phyloP scores from a whole-genome alignment of 2,113 vertebrate genomes.

The Hippocampus zosterae region DNA sequence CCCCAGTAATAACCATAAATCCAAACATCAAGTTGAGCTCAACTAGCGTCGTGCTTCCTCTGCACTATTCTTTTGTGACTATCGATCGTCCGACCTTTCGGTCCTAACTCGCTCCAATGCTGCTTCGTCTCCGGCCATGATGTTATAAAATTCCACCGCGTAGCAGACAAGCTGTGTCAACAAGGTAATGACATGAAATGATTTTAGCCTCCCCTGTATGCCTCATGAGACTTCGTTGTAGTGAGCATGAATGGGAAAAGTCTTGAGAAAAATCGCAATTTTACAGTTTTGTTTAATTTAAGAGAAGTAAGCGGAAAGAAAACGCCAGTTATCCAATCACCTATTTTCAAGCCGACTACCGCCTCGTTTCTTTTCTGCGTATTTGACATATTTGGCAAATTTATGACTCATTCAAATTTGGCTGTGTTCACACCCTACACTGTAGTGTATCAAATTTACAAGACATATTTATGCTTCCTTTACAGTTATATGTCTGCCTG shows the following conservation, averaged over 20 bases:
- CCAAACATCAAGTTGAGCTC: neutral
- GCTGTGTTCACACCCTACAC: neutral
- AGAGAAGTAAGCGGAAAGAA: too few relatives aligned
- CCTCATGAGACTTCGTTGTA: neutral
- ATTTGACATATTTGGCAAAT: neutral
- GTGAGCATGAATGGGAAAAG: neutral
- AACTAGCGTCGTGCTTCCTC: neutral
- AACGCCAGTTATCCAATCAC: too few relatives aligned
- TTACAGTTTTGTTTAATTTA: too few relatives aligned
- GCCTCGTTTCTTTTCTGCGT: neutral
- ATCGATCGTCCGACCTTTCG: conserved; percentile 38
- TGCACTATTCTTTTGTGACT: conserved; percentile 3
- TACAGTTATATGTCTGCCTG: too few relatives aligned
- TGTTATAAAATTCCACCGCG: neutral
- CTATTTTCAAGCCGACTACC: too few relatives aligned
- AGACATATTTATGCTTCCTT: neutral
- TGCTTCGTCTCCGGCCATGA: neutral
- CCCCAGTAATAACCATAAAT: conserved; percentile 1
- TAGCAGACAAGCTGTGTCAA: neutral
- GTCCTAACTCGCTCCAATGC: conserved; percentile 28
- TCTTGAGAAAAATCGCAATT: too few relatives aligned
- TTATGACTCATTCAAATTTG: neutral
- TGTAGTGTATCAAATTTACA: neutral
- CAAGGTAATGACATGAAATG: neutral
- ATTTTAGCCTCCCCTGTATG: neutral